Percentiles rank a stretch among this genome's conserved stretches.
Evolutionary conservation across 2,113 vertebrate species (phyloP).

Genomic region (Isichthys henryi): DNA sequence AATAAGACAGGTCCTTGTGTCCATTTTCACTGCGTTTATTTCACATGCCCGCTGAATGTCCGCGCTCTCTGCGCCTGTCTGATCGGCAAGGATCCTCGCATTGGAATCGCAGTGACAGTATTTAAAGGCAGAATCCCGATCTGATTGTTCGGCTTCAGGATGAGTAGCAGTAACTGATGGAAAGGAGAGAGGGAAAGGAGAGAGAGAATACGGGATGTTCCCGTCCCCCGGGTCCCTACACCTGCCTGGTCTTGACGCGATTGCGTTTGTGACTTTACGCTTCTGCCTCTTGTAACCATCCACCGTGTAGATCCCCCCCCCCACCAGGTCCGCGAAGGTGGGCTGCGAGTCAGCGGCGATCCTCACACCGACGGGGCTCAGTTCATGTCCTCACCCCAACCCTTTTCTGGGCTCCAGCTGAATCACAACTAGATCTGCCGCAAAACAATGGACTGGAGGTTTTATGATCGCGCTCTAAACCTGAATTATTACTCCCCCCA

Average conservation of each 20-base stretch:
- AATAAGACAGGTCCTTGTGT: conserved; percentile 46
- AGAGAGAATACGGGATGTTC: conserved; percentile 34
- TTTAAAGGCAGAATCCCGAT: conserved; percentile 36
- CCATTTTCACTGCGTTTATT: conserved; percentile 52
- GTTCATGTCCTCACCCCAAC: background rate
- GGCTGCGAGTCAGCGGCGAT: background rate
- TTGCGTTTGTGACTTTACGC: background rate
- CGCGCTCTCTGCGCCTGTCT: conserved; percentile 29
- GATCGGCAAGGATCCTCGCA: conserved; percentile 42
- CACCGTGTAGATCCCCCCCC: background rate
- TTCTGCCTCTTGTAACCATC: conserved; percentile 7
- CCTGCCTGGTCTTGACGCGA: conserved; percentile 38
- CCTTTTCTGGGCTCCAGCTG: conserved; percentile 1
- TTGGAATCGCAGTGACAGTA: conserved; percentile 36
- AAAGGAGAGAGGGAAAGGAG: conserved; percentile 19
- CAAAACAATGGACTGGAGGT: background rate
- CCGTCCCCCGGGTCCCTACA: conserved; percentile 62
- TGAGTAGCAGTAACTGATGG: conserved; percentile 43
- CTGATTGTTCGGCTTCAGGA: conserved; percentile 30
- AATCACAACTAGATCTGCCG: conserved; percentile 1
- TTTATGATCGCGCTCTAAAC: background rate
- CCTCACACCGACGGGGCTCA: background rate
- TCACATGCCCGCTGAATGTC: conserved; percentile 55
- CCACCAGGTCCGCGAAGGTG: background rate
- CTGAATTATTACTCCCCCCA: background rate